A percentile compares a stretch with the other conserved stretches of the same genome.
Evolutionary conservation across 2,888 invertebrate species (phyloP).

Genomic region (Platerodrilus igneus): DNA sequence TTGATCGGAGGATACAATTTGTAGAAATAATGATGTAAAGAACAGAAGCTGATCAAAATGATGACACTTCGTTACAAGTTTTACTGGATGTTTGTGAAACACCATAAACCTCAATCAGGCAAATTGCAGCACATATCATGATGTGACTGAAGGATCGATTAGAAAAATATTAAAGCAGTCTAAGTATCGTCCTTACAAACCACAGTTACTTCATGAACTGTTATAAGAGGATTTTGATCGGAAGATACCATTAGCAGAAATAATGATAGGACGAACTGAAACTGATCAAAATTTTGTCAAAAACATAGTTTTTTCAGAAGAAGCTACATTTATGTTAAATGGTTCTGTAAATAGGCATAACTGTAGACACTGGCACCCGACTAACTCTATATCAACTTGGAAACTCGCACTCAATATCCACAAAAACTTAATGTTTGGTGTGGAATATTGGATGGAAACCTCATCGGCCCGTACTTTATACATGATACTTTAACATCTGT

Average conservation of each 20-base stretch:
- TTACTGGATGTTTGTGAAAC: conserved; percentile 6
- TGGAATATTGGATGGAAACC: no score
- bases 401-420: no score
- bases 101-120: conserved; percentile 7
- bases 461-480: no score
- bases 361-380: conserved; percentile 2
- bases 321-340: no score
- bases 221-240: no score
- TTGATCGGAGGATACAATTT: no score
- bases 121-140: conserved; percentile 8
- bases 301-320: conserved; percentile 1
- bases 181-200: neutral
- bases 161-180: conserved; percentile 9
- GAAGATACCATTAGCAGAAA: no score
- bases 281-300: neutral
- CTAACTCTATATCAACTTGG: no score
- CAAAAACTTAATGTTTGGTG: no score
- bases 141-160: conserved; percentile 5
- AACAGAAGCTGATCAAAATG: neutral
- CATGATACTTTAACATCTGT: no score
- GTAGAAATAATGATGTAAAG: no score
- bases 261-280: neutral
- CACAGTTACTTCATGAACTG: no score
- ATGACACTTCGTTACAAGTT: conserved; percentile 4
- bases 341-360: conserved; percentile 3